Evolutionary conservation across 2,888 invertebrate species (phyloP), one percentile per base, ranked within the genome.

Genomic region (Pterobdella sp.): DNA sequence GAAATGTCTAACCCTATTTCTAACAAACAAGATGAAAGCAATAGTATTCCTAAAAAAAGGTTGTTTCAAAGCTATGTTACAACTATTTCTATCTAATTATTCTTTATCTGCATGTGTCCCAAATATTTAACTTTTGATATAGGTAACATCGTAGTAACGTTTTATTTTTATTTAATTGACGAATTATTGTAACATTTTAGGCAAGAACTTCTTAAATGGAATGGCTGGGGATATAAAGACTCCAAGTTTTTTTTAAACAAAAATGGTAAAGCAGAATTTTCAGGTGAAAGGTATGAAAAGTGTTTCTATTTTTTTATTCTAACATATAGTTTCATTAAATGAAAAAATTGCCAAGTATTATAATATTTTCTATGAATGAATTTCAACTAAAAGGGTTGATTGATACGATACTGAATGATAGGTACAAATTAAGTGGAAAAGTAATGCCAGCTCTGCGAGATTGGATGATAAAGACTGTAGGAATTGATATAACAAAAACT

Each of bases 191-290:
- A 34, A 37, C 22, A 65, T 77, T 79, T 32, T 86, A 95, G 95
- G 80, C 93, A 94, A 85, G 90, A 94, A 72, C 84, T 92, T 49
- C 86, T 97, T 70, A 96, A 94, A 86, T 97, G 97, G 97, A 94
- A 96, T 85, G 98, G 98, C 32, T 98, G 98, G 98, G 98, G 98
- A n/a, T 98, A 96, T 87, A 91, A 90, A 77, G 96, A 97, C 84
- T 93, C 95, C 0, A 88, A 88, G 84, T 97, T 98, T 84, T 84
- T 87, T 71, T 82, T 91, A 4, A 85, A 89, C 74, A 87, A 87
- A 69, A 80, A 85, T 76, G 85, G 86, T 2, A 84, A 88, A n/a
- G 87, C 91, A 68, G 87, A 87, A 76, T 95, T 98, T 82, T 90
- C 89, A 1, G 96, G 96, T 67, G 87, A 90, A 81, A 90, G 92